Conservation (phyloP, 2,797 vertebrate genomes). For the Labroides dimidiatus region DNA sequence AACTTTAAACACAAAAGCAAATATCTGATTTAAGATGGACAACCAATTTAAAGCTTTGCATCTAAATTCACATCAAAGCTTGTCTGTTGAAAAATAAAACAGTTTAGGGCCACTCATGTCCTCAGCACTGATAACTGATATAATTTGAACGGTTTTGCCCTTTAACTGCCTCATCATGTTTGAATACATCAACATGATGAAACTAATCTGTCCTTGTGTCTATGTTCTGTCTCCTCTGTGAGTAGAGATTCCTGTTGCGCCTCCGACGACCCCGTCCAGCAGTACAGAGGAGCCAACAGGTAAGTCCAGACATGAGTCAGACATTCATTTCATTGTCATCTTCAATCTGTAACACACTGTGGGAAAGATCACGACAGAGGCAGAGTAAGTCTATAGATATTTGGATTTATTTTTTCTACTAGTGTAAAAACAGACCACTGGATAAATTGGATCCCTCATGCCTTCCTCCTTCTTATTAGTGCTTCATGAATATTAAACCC, state of each 20-base stretch:
- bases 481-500: conserved; percentile 79
- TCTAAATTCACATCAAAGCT: conserved; percentile 22
- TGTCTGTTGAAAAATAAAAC: conserved; percentile 29
- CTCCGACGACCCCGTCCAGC: conserved; percentile 90
- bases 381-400: conserved; percentile 10
- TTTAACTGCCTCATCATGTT: background rate
- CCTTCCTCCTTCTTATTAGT: conserved; percentile 57
- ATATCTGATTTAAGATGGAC: too few relatives aligned
- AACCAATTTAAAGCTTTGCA: too few relatives aligned
- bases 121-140: background rate
- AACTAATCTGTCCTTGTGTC: conserved; percentile 58
- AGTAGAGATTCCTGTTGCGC: conserved; percentile 93
- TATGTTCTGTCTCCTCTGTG: conserved; percentile 41
- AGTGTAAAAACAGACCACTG: conserved; percentile 39
- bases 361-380: conserved; percentile 9
- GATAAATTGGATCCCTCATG: conserved; percentile 76
- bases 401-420: conserved; percentile 35
- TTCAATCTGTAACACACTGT: background rate
- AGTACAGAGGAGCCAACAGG: conserved; percentile 93
- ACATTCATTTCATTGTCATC: background rate
- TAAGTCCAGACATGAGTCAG: conserved; percentile 67
- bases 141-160: background rate
- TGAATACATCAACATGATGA: background rate
- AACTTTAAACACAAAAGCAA: too few relatives aligned
- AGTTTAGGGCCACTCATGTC: background rate